Base-by-base conservation (phyloP, 2,797 vertebrate genomes). In the Ispidina picta region DNA sequence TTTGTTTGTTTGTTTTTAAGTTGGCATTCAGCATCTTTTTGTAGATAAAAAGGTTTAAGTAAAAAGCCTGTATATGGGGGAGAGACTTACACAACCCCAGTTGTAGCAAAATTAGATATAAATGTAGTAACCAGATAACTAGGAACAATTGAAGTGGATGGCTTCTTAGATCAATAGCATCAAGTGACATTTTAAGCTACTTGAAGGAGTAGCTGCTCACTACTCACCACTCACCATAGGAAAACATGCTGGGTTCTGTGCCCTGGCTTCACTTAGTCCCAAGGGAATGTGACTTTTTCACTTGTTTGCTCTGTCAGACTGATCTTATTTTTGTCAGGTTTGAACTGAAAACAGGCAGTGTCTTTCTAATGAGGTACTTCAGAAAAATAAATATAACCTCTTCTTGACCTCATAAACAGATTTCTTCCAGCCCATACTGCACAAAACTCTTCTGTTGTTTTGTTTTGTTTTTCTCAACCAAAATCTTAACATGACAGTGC, bases 361-460 rank as follows among this genome's bases (percentile, higher is more conserved):
- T 51, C 81, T 92, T 89, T 69, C 62, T 94, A 95, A 91, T 68
- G 79, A 79, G 56, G 29, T 84, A 77, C 52, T 49, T 91, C 63
- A 54, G 83, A 75, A 88, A 95, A 96, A 93, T 83, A 96, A 96
- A 94, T 73, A 85, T 21, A 78, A 93, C 93, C 88, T 86, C 41
- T 92, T 5, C 58, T 86, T 92, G 83, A 93, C 85, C 93, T 80
- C 21, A 35, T 49, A 39, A 88, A 69, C 14, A 80, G 71, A 72
- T 92, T 95, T 91, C 12, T 71, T 72, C 54, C 28, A 52, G 26
- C 18, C 44, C 10, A 17, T 63, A 73, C 56, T 92, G 69, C 14
- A 12, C 25, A 92, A 77, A 69, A 29, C 39, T 88, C 55, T 83
- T 73, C 46, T 73, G 64, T 29, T 92, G n/a, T 28, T 64, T 54